Evolutionary conservation across 2,888 invertebrate species (phyloP).

Genomic region (Amblyjoppa proteus): DNA sequence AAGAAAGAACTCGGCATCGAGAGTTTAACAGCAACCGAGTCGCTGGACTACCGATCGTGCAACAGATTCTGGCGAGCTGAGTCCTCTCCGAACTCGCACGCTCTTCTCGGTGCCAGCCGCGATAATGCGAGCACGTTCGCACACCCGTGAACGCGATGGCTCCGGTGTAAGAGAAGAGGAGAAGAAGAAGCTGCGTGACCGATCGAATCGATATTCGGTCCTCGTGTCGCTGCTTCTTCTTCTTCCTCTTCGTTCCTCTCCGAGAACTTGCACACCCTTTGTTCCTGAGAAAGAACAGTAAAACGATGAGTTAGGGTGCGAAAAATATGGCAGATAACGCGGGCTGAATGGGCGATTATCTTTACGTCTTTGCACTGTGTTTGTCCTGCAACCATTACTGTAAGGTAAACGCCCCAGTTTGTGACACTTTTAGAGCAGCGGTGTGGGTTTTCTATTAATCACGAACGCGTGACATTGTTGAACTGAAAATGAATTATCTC

Average conservation of each 20-base stretch:
- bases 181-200: constrained; percentile 64
- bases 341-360: constrained; percentile 47
- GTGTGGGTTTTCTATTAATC: no score
- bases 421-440: no score
- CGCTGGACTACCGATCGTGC: constrained; percentile 61
- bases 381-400: not conserved
- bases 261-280: constrained; percentile 51
- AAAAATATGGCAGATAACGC: constrained; percentile 58
- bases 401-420: no score
- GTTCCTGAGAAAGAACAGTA: constrained; percentile 46
- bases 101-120: constrained; percentile 43
- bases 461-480: no score
- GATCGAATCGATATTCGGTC: constrained; percentile 66
- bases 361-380: constrained; percentile 21
- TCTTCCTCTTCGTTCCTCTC: constrained; percentile 15
- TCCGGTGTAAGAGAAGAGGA: constrained; percentile 5
- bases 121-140: constrained; percentile 67
- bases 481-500: no score
- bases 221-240: constrained; percentile 55
- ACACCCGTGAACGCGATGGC: constrained; percentile 53
- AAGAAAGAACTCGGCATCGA: constrained; percentile 39
- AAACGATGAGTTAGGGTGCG: constrained; percentile 40
- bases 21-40: constrained; percentile 46
- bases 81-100: constrained; percentile 45
- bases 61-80: constrained; percentile 56